Conservation (phyloP, 2,888 invertebrate genomes). For the Noctua comes region DNA sequence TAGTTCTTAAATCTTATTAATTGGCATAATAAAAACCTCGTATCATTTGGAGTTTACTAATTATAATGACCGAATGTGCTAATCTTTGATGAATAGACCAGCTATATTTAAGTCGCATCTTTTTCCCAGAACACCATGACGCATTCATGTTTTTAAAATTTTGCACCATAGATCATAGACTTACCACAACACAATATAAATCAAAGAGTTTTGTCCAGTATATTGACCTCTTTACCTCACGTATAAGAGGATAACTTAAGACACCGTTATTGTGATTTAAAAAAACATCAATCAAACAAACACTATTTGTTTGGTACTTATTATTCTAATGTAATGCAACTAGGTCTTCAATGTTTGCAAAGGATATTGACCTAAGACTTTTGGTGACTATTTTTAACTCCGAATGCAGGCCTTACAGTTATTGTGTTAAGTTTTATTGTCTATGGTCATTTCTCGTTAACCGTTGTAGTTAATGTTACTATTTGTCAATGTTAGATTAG, state of each 20-base stretch:
- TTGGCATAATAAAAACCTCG: not conserved
- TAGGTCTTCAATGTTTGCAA: slow-evolving; percentile 50
- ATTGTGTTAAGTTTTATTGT: slow-evolving; percentile 25
- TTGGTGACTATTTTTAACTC: slow-evolving; percentile 25
- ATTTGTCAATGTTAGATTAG: slow-evolving; percentile 36
- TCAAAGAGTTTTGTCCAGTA: slow-evolving; percentile 51
- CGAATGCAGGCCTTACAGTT: slow-evolving; percentile 25
- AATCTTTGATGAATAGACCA: slow-evolving; percentile 12
- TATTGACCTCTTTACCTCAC: slow-evolving; percentile 51
- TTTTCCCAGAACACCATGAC: slow-evolving; percentile 34
- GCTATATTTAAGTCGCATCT: not conserved
- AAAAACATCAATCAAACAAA: slow-evolving; percentile 55
- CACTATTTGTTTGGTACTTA: slow-evolving; percentile 36
- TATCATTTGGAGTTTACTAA: not conserved
- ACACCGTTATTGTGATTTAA: slow-evolving; percentile 60
- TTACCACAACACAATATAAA: slow-evolving; percentile 42
- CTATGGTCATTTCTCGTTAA: slow-evolving; percentile 2
- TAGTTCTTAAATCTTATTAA: not conserved
- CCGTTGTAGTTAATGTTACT: slow-evolving; percentile 28
- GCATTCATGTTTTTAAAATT: slow-evolving; percentile 18
- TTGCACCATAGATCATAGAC: slow-evolving; percentile 48
- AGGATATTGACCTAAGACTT: slow-evolving; percentile 56
- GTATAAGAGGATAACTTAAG: slow-evolving; percentile 30
- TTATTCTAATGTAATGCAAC: slow-evolving; percentile 63
- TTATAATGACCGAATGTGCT: not conserved